phyloP scores from a whole-genome alignment of 2,113 vertebrate genomes.

The Corapipo altera region DNA sequence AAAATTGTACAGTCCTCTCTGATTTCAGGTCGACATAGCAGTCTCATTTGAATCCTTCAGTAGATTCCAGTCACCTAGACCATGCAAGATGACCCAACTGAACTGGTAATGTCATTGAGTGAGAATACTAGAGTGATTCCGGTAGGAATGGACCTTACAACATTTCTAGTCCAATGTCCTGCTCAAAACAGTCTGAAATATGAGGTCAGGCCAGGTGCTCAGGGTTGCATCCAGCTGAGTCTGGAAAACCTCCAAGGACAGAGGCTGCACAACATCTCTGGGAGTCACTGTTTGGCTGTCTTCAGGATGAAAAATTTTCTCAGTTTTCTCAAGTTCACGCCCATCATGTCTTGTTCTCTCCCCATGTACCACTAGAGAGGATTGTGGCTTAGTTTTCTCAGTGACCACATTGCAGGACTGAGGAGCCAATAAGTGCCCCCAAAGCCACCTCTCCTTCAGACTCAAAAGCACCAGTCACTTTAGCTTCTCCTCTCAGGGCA shows the following conservation, averaged over 20 bases:
- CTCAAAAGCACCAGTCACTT: background rate
- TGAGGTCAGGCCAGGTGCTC: background rate
- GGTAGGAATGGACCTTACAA: accelerated
- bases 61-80: background rate
- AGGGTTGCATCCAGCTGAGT: background rate
- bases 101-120: background rate
- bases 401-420: background rate
- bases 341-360: background rate
- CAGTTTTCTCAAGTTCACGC: background rate
- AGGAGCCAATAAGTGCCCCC: background rate
- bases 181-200: background rate
- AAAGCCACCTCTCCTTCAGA: background rate
- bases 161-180: background rate
- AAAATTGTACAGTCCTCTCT: background rate
- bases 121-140: background rate
- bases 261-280: background rate
- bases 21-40: background rate
- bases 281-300: background rate
- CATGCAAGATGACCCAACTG: background rate
- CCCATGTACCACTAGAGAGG: background rate
- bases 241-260: background rate
- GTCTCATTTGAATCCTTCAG: background rate
- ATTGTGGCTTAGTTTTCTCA: background rate
- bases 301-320: background rate
- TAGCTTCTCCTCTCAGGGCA: background rate